Evolutionary conservation across 2,888 invertebrate species (phyloP).

Genomic region (Pterostichus niger): DNA sequence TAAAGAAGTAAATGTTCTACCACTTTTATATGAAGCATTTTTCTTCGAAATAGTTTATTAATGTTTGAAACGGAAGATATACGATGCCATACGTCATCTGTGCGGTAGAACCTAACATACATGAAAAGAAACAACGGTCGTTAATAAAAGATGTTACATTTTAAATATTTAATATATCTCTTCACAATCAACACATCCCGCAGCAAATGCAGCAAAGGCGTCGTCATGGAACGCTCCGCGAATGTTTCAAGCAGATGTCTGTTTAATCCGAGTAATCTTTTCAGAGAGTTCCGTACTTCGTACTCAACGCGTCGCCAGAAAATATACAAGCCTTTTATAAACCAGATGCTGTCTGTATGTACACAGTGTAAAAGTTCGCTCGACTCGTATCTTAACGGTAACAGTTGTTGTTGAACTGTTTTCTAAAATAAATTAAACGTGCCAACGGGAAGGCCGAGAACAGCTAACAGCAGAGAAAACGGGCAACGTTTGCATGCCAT

Average conservation of each 20-base stretch:
- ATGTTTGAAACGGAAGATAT: too few species aligned
- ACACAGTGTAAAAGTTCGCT: conserved; percentile 55
- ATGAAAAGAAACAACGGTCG: too few species aligned
- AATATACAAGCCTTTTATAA: conserved; percentile 59
- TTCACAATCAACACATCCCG: too few species aligned
- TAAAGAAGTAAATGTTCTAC: too few species aligned
- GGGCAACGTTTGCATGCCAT: conserved; percentile 46
- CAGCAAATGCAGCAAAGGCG: background rate
- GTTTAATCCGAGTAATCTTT: conserved; percentile 50
- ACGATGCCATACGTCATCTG: too few species aligned
- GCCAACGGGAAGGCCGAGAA: background rate
- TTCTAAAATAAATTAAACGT: conserved; percentile 60
- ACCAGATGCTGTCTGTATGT: conserved; percentile 56
- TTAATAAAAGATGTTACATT: too few species aligned
- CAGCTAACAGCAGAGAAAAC: background rate
- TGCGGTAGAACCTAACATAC: too few species aligned
- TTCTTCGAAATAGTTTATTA: too few species aligned
- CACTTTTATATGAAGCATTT: too few species aligned
- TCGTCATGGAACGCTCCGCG: background rate
- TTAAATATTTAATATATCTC: too few species aligned
- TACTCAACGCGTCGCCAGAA: conserved; percentile 52
- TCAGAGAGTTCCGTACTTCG: conserved; percentile 30
- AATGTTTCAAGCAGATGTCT: conserved; percentile 46
- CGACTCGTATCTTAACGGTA: conserved; percentile 46
- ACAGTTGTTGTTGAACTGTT: conserved; percentile 62